Evolutionary conservation across 1,140 invertebrate genomes (phyloP).

Genomic region (Zaprionus camerounensis): DNA sequence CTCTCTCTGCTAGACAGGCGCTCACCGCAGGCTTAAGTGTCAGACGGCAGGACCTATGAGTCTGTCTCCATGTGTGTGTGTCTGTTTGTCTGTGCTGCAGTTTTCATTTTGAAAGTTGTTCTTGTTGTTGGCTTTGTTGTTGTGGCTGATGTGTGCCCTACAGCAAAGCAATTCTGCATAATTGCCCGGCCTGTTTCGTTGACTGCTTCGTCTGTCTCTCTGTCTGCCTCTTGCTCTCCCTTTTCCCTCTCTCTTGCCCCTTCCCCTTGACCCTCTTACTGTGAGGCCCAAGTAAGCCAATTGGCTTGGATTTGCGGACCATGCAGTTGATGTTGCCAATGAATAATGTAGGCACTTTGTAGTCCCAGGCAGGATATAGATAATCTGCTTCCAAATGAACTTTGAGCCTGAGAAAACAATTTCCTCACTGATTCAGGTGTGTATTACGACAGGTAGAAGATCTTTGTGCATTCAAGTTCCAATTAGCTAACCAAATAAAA

Average conservation of each 20-base stretch:
- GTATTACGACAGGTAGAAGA: not conserved
- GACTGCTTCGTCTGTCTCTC: constrained; percentile 23
- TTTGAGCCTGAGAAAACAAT: constrained; percentile 1
- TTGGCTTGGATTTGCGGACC: constrained; percentile 46
- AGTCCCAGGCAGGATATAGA: constrained; percentile 5
- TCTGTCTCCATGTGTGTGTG: constrained; percentile 6
- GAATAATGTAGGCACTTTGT: constrained; percentile 23
- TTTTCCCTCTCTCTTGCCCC: not conserved
- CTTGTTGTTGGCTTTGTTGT: constrained; percentile 21
- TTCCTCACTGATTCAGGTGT: not conserved
- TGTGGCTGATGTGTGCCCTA: constrained; percentile 32
- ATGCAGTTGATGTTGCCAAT: constrained; percentile 28
- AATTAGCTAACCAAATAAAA: constrained; percentile 8
- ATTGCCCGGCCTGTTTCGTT: constrained; percentile 31
- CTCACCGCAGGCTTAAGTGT: constrained; percentile 73
- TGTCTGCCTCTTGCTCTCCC: constrained; percentile 6
- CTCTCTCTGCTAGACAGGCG: constrained; percentile 68
- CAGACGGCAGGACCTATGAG: constrained; percentile 44
- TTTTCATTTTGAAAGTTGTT: constrained; percentile 52
- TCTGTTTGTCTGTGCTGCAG: constrained; percentile 11
- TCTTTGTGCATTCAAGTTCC: not conserved
- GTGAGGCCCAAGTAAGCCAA: constrained; percentile 37
- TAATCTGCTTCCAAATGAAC: constrained; percentile 37
- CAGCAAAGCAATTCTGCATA: constrained; percentile 45
- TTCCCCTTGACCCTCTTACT: not conserved